Evolutionary conservation across 2,888 invertebrate species (phyloP).

Genomic region (Pristionchus fissidentatus): DNA sequence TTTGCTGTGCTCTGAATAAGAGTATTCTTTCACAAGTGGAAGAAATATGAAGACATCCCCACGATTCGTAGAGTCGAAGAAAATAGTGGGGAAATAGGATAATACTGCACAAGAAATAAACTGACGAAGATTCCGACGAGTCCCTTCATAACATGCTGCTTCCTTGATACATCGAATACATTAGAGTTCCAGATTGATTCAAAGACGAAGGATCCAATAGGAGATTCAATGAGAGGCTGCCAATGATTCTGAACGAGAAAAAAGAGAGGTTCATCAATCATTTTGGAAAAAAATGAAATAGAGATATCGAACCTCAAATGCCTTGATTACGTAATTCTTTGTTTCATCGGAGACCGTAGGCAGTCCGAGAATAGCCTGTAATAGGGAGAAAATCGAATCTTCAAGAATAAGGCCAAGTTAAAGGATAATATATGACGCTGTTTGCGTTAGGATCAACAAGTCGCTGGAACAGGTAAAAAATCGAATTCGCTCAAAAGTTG

Average conservation of each 20-base stretch:
- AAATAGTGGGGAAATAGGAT: not conserved
- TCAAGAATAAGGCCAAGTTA: no score
- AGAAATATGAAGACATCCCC: not conserved
- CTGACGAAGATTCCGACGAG: slow-evolving; percentile 59
- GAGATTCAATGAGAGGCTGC: slow-evolving; percentile 41
- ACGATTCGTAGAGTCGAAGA: not conserved
- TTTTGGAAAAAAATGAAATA: not conserved
- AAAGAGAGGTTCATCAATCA: no score
- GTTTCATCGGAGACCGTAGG: not conserved
- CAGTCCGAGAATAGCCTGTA: slow-evolving; percentile 15
- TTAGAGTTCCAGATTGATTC: slow-evolving; percentile 32
- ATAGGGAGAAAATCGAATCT: no score
- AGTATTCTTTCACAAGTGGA: not conserved
- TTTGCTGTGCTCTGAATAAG: slow-evolving; percentile 56
- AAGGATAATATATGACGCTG: no score
- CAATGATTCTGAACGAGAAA: slow-evolving; percentile 45
- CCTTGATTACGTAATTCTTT: slow-evolving; percentile 33
- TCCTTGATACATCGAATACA: slow-evolving; percentile 54
- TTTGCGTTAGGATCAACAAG: no score
- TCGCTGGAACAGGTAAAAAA: no score
- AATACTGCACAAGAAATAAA: not conserved
- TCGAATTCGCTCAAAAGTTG: no score
- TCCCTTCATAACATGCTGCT: slow-evolving; percentile 59
- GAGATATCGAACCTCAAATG: slow-evolving; percentile 36
- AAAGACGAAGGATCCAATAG: slow-evolving; percentile 43